Evolutionary conservation across 2,797 vertebrate species (phyloP).

Genomic region (Threskiornis aethiopicus): DNA sequence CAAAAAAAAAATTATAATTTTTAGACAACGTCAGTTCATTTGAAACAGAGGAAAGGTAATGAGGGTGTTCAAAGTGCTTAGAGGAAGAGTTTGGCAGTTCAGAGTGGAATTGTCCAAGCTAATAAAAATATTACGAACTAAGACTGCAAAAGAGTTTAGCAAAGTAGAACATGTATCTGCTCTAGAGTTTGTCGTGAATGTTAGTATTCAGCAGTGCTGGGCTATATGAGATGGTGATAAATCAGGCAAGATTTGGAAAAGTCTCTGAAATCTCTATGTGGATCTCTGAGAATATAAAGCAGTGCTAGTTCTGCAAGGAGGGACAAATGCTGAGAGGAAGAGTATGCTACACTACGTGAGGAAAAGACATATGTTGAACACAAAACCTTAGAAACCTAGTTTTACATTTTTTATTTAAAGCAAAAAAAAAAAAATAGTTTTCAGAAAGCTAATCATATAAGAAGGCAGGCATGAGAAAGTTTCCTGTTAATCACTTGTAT

Average conservation of each 20-base stretch:
- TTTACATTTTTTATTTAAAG: background rate
- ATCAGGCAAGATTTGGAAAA: constrained; percentile 40
- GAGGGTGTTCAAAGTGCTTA: background rate
- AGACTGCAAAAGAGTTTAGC: background rate
- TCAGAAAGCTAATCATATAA: background rate
- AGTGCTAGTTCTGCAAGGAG: background rate
- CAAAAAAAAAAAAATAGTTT: background rate
- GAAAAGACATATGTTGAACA: background rate
- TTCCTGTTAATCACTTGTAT: background rate
- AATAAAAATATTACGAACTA: constrained; percentile 23
- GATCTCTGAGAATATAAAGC: constrained; percentile 1
- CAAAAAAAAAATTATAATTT: background rate
- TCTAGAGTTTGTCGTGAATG: background rate
- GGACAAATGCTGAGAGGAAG: background rate
- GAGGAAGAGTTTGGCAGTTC: background rate
- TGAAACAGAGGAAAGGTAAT: background rate
- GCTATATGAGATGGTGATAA: background rate
- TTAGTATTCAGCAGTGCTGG: background rate
- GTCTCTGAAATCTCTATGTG: background rate
- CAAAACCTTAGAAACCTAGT: background rate
- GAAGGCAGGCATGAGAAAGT: background rate
- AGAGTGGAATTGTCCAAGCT: constrained; percentile 27
- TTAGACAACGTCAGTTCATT: background rate
- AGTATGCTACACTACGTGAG: background rate
- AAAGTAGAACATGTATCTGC: background rate